Evolutionary conservation across 2,797 vertebrate species (phyloP), one percentile per base, ranked within the genome.

Genomic region (Mastacembelus armatus): DNA sequence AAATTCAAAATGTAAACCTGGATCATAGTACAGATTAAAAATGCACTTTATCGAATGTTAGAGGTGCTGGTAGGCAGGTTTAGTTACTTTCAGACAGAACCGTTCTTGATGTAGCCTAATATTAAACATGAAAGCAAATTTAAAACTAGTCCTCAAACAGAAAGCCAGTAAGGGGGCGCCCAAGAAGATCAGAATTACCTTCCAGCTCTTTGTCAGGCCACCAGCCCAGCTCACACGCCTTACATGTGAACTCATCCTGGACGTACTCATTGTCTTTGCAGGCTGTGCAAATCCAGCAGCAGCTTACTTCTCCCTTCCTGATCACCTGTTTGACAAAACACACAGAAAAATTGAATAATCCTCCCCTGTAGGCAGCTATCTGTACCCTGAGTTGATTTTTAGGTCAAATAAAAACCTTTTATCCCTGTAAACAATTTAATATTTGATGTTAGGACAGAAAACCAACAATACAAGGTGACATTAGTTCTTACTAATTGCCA

Each of bases 191-290:
- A 47, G 19, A 16, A 21, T 33, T 10, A 98, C 98, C 97, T 95
- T 96, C 94, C 40, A 99, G 92, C 18, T 96, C 95, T 5, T 86
- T 11, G 24, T 95, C 96, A 0, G 98, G 98, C 98, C 98, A 99
- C 96, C 96, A 98, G 66, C 98, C 98, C 62, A 98, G 89, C 16
- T 98, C 96, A 75, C 98, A 99, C 26, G 97, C 96, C 86, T 96
- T 98, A 80, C 98, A 99, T 0, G 98, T 99, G 91, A 99, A 99
- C 87, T 99, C 98, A 7, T 99, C 98, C 88, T 97, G 97, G 76
- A 98, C 96, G 1, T 88, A 95, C 63, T 99, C 98, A 2, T 99
- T 99, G 87, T 99, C 97, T 77, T 99, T 99, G 83, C 98, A 99
- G 51, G 95, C 93, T 0, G 97, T 99, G 72, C 98, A 99, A 86